Evolutionary conservation across 2,113 vertebrate genomes (phyloP), one percentile per base, ranked within the genome.

Genomic region (Sturnus vulgaris): DNA sequence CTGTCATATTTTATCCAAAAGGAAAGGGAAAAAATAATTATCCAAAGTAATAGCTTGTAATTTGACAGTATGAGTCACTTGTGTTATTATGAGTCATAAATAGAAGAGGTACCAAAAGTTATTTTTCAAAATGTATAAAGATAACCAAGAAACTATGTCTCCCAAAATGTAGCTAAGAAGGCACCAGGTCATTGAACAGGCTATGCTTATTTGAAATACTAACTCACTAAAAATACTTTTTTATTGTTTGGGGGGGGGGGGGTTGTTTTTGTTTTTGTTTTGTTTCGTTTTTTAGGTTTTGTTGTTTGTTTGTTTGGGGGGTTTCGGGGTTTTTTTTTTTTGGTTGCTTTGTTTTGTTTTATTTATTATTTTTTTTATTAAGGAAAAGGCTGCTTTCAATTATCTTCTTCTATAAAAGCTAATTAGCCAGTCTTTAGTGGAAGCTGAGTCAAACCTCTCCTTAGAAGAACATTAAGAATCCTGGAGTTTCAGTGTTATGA

Each of bases 31-130:
- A 91, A 90, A 64, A 53, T 83, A 14, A 37, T 88, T 95, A 90
- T 64, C 60, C 82, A 40, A 83, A 88, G 79, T 49, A 94, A 66
- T 95, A 37, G 77, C 64, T 86, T 92, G 80, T 90, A 86, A 92
- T 95, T 94, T 94, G 92, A 79, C 88, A 94, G 92, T 44, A 46
- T 96, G 96, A 96, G 72, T 97, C 96, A 97, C 73, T 96, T 68
- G 44, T 81, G 72, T 92, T 88, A 24, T 90, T 91, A 56, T 14
- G 57, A 96, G 69, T 97, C 96, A 96, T 30, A 95, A 92, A 81
- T 53, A 92, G 72, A 89, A 82, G 68, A 96, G 72, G 49, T 86
- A 88, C 68, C 87, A 73, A 75, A 76, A 88, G 88, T 80, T 71
- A 35, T 83, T 94, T 96, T 93, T 91, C 82, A 81, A 59, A 86